Conservation (phyloP, 1,140 invertebrate genomes). For the Tetramorium alpestre region DNA sequence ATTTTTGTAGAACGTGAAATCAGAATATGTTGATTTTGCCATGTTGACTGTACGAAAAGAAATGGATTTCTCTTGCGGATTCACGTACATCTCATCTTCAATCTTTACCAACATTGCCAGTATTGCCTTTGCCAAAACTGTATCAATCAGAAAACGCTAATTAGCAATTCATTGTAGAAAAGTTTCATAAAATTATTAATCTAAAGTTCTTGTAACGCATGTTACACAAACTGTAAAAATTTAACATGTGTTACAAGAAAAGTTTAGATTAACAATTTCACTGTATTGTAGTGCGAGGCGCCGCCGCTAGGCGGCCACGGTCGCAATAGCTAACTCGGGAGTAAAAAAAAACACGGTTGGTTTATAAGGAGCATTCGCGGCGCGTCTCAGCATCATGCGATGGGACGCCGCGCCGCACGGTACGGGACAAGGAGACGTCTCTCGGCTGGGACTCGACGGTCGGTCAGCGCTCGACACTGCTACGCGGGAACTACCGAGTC, state of each 20-base stretch:
- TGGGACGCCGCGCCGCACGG: too few relatives aligned
- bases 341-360: too few relatives aligned
- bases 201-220: background rate
- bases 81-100: conserved; percentile 94
- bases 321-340: too few relatives aligned
- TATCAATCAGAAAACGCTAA: conserved; percentile 70
- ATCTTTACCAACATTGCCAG: conserved; percentile 92
- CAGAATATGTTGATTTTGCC: conserved; percentile 93
- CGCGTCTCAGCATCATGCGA: too few relatives aligned
- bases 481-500: too few relatives aligned
- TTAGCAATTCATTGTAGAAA: background rate
- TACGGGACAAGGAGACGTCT: too few relatives aligned
- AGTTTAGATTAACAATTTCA: too few relatives aligned
- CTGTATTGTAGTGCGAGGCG: background rate
- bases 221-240: background rate
- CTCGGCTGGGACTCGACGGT: too few relatives aligned
- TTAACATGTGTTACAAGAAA: too few relatives aligned
- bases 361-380: too few relatives aligned
- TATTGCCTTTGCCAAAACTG: conserved; percentile 94
- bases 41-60: conserved; percentile 92
- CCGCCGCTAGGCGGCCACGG: too few relatives aligned
- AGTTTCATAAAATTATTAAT: background rate
- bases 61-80: conserved; percentile 88
- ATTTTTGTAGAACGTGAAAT: conserved; percentile 90
- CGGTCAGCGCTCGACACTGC: too few relatives aligned